These are phyloP conservation scores for Euclidia mi DNA, from an alignment of 2,888 invertebrate genomes.

Conservation along the genomic window DNA sequence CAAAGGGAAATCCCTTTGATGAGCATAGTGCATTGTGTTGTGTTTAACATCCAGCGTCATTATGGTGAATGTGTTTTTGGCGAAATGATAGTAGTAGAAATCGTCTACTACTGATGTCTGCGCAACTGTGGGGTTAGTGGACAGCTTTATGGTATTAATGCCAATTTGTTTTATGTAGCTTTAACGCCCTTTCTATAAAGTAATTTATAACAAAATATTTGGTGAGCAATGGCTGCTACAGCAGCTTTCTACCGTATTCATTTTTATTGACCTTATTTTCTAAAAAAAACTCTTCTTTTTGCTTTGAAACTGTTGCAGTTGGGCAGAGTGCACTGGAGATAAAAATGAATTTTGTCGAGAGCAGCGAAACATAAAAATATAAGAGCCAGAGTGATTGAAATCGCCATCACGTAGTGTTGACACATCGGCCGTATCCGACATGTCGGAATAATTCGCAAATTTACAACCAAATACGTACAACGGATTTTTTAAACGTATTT, in stretches of 20 bases:
- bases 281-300: too few species aligned
- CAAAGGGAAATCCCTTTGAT: conserved; percentile 11
- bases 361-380: conserved; percentile 65
- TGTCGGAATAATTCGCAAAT: conserved; percentile 66
- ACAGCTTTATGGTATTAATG: too few species aligned
- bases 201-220: too few species aligned
- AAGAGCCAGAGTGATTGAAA: conserved; percentile 69
- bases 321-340: conserved; percentile 74
- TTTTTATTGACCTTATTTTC: too few species aligned
- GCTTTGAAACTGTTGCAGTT: too few species aligned
- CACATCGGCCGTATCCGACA: conserved; percentile 65
- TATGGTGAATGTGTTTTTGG: neutral
- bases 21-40: neutral
- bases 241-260: too few species aligned
- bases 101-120: too few species aligned
- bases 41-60: neutral
- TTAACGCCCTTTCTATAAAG: too few species aligned
- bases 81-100: conserved; percentile 23
- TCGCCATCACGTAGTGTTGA: conserved; percentile 77
- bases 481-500: conserved; percentile 1
- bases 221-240: too few species aligned
- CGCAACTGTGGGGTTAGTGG: too few species aligned
- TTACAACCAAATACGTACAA: conserved; percentile 56
- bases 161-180: too few species aligned
- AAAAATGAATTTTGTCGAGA: conserved; percentile 75